These are phyloP conservation scores for Ciconia nigra DNA, from an alignment of 2,797 vertebrate genomes.

Conservation along the genomic window DNA sequence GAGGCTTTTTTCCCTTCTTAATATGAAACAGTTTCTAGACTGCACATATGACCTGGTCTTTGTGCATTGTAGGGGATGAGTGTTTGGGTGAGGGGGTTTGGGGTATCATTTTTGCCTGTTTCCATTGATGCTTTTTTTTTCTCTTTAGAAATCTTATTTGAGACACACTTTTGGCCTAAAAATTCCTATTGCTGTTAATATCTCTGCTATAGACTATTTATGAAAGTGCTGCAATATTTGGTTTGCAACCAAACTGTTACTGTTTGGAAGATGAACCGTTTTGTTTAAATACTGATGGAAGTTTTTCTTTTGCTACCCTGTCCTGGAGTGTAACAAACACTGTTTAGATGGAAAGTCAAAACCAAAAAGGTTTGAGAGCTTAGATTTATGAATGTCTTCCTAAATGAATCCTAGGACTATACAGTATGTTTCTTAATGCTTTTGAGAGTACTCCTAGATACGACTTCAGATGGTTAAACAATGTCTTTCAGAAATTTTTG, in stretches of 20 bases:
- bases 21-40: neutral
- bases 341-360: neutral
- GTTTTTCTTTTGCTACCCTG: neutral
- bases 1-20: neutral
- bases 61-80: neutral
- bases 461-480: neutral
- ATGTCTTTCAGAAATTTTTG: neutral
- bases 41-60: neutral
- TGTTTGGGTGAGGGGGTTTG: neutral
- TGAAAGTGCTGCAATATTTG: neutral
- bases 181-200: neutral
- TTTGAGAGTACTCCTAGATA: neutral
- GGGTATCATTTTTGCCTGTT: neutral
- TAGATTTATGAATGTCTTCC: neutral
- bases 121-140: neutral
- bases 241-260: neutral
- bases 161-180: neutral
- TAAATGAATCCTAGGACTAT: neutral
- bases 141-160: neutral
- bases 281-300: neutral
- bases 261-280: neutral
- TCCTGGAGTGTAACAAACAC: neutral
- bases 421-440: neutral
- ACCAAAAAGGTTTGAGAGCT: neutral
- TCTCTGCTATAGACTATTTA: neutral